These are phyloP conservation scores for Thereva nobilitata DNA, from an alignment of 2,888 invertebrate species.

Conservation along the genomic window DNA sequence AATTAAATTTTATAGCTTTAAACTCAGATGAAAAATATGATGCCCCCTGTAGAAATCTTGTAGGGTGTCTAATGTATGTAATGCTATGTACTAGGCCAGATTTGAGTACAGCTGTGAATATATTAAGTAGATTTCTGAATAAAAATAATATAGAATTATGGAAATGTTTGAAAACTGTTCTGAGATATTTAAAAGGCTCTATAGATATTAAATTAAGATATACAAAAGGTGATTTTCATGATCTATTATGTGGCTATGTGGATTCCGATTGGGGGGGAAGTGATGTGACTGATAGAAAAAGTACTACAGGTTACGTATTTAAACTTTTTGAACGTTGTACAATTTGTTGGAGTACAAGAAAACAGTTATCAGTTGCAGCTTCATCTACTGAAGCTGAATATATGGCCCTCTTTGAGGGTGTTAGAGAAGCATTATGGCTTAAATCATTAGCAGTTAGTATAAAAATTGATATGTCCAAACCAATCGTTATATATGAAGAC, in stretches of 20 bases:
- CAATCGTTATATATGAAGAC: slow-evolving; percentile 36
- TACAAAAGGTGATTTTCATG: slow-evolving; percentile 15
- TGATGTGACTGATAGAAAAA: slow-evolving; percentile 34
- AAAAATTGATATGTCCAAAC: slow-evolving; percentile 17
- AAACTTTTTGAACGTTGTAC: slow-evolving; percentile 35
- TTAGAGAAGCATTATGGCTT: slow-evolving; percentile 31
- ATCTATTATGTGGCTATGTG: slow-evolving; percentile 36
- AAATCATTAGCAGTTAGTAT: slow-evolving; percentile 29
- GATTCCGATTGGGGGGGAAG: slow-evolving; percentile 38
- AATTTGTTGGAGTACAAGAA: slow-evolving; percentile 36
- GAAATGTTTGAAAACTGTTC: slow-evolving; percentile 36
- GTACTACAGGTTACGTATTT: slow-evolving; percentile 40
- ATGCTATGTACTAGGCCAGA: slow-evolving; percentile 42
- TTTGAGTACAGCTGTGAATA: slow-evolving; percentile 33
- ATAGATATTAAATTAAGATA: slow-evolving; percentile 38
- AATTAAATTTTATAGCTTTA: slow-evolving; percentile 44
- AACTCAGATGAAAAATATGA: slow-evolving; percentile 44
- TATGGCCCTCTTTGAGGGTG: slow-evolving; percentile 27
- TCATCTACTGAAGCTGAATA: slow-evolving; percentile 22
- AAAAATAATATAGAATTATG: slow-evolving; percentile 39
- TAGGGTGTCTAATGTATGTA: slow-evolving; percentile 44
- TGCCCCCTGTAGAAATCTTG: slow-evolving; percentile 44
- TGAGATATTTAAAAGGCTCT: slow-evolving; percentile 29
- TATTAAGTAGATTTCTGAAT: slow-evolving; percentile 38
- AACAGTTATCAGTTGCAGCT: slow-evolving; percentile 29